Base-by-base conservation (phyloP, 1,140 invertebrate genomes). In the Drosophila repletoides region DNA sequence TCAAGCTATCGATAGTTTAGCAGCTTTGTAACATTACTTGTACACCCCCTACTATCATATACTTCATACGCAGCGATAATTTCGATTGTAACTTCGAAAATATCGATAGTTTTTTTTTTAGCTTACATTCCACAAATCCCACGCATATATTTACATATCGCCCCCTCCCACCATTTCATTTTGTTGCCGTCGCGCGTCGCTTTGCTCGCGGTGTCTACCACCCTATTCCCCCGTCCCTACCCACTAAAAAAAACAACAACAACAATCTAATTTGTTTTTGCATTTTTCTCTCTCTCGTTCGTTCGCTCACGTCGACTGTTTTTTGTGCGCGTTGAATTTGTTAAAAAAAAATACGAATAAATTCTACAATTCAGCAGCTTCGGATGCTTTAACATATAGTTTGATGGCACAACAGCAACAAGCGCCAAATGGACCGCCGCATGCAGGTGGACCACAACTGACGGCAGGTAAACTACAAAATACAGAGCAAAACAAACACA, bases 331-430 rank as follows among this genome's bases (percentile, higher is more conserved):
- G 36, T 58, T 61, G 48, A 14, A 34, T 46, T 53, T 64, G 33
- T 34, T 12, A 55, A 36, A 55, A 36, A 45, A 24, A 38, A 64
- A 53, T n/a, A 51, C 14, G 14, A 24, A 28, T 15, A n/a, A 48
- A 33, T 49, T 56, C 51, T 65, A 79, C 61, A 56, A 70, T 79
- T 65, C 59, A 89, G 88, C 77, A 84, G 77, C 88, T 88, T 83
- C 83, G 88, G 88, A 90, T 89, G 88, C 77, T 67, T 89, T 88
- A 89, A 88, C 81, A 66, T 88, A 87, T 88, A 88, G 75, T 88
- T 89, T 89, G 86, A 90, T 90, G 88, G 88, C 88, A 72, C 88
- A 90, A 61, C 64, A 67, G 64, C 64, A 67, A 59, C 88, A 89
- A 90, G 70, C 86, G 67, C 65, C 86, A 75, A 88, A 58, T 76